Base-by-base conservation (phyloP, 2,888 invertebrate genomes). In the Phragmatobia fuliginosa region DNA sequence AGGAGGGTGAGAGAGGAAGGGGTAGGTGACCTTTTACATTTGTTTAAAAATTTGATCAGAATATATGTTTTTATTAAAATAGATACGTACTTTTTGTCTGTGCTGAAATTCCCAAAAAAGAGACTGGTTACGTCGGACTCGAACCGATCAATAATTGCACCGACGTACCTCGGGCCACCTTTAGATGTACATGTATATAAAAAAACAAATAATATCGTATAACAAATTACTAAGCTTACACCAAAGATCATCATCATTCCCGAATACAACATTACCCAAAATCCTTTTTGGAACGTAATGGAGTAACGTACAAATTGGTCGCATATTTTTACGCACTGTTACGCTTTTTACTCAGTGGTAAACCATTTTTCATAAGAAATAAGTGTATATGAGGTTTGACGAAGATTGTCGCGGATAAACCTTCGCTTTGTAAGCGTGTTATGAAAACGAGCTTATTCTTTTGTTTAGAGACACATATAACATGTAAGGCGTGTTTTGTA, bases 351-450 rank as follows among this genome's bases (percentile, higher is more conserved):
- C 25, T 68, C 21, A 8, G 28, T 68, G 33, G 58, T 66, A 75
- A 75, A 72, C 73, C 69, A 67, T 65, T 71, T 73, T 70, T 56
- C 33, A 66, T 58, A 4, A 31, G 36, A 67, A 73, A 67, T 67
- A 38, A n/a, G 18, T 68, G 45, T 63, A 41, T 49, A 78, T 68
- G 58, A 68, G 71, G 78, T 79, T 78, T 8, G 18, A 32, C 14
- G 38, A 59, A 67, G 68, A 73, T 73, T 73, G 60, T 68, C 25
- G 38, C 25, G 61, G 52, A 32, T 73, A 78, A 80, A 59, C 78
- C 25, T 21, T 1, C 4, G 36, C 33, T n/a, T 38, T 58, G 28
- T 58, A 66, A 31, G 21, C 14, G n/a, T 58, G 28, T 66, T 65
- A 41, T 33, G 66, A 32, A 59, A 59, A 59, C 31, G 1, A 16